Evolutionary conservation across 2,888 invertebrate genomes (phyloP).

Genomic region (Ecdyonurus torrentis): DNA sequence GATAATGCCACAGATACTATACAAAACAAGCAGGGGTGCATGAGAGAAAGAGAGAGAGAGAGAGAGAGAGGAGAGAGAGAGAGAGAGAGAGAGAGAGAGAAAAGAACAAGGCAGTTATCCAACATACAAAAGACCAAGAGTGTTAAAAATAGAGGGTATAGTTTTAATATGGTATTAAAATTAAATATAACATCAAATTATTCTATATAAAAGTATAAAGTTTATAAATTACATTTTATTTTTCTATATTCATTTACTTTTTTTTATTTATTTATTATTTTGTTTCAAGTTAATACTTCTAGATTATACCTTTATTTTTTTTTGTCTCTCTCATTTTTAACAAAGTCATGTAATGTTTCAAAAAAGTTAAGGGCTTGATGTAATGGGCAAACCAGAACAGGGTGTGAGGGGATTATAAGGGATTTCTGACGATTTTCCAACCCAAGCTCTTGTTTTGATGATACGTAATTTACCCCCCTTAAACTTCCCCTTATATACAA

Average conservation of each 20-base stretch:
- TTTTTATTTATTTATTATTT: not conserved
- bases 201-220: too few relatives aligned
- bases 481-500: not conserved
- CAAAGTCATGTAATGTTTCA: not conserved
- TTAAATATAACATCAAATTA: too few relatives aligned
- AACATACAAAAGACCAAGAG: not conserved
- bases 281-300: too few relatives aligned
- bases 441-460: not conserved
- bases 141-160: too few relatives aligned
- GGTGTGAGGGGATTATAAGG: not conserved
- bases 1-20: not conserved
- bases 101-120: not conserved
- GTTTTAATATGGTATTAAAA: too few relatives aligned
- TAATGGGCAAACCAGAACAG: not conserved
- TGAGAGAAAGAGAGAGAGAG: not conserved
- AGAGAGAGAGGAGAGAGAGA: not conserved
- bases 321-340: not conserved
- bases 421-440: not conserved
- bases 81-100: not conserved
- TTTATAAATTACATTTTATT: not conserved
- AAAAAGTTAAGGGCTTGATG: not conserved
- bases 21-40: not conserved
- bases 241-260: not conserved
- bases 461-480: not conserved
- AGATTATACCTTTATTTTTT: not conserved